Evolutionary conservation across 2,888 invertebrate genomes (phyloP), one percentile per base, ranked within the genome.

Genomic region (Therioaphis trifolii): DNA sequence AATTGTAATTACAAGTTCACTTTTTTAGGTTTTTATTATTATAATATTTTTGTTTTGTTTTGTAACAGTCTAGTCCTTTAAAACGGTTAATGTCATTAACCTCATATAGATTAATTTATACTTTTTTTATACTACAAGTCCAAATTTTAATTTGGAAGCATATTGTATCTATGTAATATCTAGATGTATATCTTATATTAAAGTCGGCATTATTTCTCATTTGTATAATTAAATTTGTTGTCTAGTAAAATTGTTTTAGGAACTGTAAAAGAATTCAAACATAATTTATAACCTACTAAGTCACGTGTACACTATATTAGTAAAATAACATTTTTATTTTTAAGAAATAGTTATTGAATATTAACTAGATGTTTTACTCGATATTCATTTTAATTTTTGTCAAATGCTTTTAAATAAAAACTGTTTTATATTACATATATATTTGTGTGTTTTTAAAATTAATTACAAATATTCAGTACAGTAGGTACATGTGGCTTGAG

Each of bases 31-130:
- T 79, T 79, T 5, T 35, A n/a, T n/a, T n/a, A n/a, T n/a, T n/a
- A 69, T 79, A 27, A 55, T 27, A 69, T 43, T 78, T 74, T 66
- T 66, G 35, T 43, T 72, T 76, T 76, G 68, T 78, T 68, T 68
- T 78, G 78, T 78, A 66, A 79, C 69, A 69, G 55, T 79, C 78
- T 79, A 79, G 78, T 79, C 78, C 69, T 69, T 79, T 55, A n/a
- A 69, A 69, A 29, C 4, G 14, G n/a, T 46, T 24, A 7, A 24
- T 78, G 40, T 40, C 35, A 78, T 35, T 49, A 35, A 49, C 24
- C 52, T 66, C 15, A 12, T 52, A 15, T 58, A 69, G 55, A 69
- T 55, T 69, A 69, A 79, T 79, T 40, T 78, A 43, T 69, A 69
- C 40, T 1, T 40, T n/a, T n/a, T 72, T 69, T 40, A n/a, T 27